Evolutionary conservation across 2,113 vertebrate genomes (phyloP).

Genomic region (Muscicapa adusta): DNA sequence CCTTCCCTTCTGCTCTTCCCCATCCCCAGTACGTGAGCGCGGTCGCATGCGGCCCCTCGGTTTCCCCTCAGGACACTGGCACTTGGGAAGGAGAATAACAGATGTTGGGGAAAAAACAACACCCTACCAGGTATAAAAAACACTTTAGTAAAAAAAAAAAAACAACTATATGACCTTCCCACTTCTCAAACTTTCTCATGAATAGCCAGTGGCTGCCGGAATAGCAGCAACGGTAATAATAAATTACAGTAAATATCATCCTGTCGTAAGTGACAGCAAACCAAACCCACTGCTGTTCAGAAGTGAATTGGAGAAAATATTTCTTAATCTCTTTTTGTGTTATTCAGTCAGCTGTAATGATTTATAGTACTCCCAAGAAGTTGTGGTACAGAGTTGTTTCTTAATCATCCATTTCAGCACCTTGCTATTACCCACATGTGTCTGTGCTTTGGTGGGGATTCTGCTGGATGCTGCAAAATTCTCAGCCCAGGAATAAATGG

Average conservation of each 20-base stretch:
- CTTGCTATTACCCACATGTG: background rate
- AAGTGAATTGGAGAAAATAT: constrained; percentile 53
- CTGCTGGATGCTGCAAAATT: background rate
- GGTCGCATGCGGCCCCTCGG: rapidly evolving
- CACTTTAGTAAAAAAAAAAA: background rate
- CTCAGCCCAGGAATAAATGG: background rate
- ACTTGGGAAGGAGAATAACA: background rate
- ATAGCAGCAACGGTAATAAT: background rate
- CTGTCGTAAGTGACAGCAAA: constrained; percentile 47
- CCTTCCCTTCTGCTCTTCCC: background rate
- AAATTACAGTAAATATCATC: constrained; percentile 51
- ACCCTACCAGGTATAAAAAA: background rate
- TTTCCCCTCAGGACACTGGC: background rate
- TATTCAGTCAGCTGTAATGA: constrained; percentile 26
- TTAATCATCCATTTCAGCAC: constrained; percentile 1
- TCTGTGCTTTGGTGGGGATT: background rate
- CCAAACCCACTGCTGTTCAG: constrained; percentile 53
- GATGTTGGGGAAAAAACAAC: background rate
- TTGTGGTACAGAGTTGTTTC: background rate
- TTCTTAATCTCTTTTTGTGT: constrained; percentile 51
- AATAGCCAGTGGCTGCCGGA: background rate
- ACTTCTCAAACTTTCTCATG: background rate
- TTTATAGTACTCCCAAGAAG: background rate
- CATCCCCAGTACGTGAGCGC: rapidly evolving
- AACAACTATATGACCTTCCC: background rate